phyloP scores from a whole-genome alignment of 2,113 vertebrate genomes.

The Brachyistius frenatus region DNA sequence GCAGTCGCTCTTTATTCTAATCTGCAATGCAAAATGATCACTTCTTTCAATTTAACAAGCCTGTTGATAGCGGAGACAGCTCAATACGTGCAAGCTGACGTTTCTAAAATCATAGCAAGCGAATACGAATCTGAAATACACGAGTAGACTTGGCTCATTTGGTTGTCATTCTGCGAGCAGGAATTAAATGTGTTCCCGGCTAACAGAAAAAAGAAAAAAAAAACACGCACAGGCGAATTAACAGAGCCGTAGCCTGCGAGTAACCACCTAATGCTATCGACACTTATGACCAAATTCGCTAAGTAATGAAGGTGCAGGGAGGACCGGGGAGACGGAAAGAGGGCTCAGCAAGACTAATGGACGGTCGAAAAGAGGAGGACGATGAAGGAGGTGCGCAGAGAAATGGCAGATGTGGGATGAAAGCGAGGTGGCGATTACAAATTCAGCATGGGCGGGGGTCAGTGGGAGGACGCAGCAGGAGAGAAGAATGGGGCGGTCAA shows the following conservation, averaged over 20 bases:
- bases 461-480: constrained; percentile 21
- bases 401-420: constrained; percentile 37
- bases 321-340: not conserved
- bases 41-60: constrained; percentile 64
- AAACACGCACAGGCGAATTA: constrained; percentile 15
- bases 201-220: constrained; percentile 34
- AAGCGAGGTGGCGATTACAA: constrained; percentile 54
- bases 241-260: constrained; percentile 7
- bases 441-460: constrained; percentile 47
- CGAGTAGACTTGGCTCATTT: constrained; percentile 35
- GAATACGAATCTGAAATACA: constrained; percentile 37
- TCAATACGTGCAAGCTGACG: constrained; percentile 36
- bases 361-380: constrained; percentile 14
- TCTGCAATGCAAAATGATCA: constrained; percentile 51
- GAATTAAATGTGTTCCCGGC: constrained; percentile 27
- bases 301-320: not conserved
- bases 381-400: constrained; percentile 23
- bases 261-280: constrained; percentile 44
- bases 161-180: constrained; percentile 31
- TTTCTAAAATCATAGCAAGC: constrained; percentile 41
- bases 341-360: constrained; percentile 32
- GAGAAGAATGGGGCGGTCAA: constrained; percentile 25
- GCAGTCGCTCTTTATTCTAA: constrained; percentile 35
- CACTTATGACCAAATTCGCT: constrained; percentile 34
- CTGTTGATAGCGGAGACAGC: constrained; percentile 38